phyloP scores from a whole-genome alignment of 2,113 vertebrate species.

The Larimichthys crocea region DNA sequence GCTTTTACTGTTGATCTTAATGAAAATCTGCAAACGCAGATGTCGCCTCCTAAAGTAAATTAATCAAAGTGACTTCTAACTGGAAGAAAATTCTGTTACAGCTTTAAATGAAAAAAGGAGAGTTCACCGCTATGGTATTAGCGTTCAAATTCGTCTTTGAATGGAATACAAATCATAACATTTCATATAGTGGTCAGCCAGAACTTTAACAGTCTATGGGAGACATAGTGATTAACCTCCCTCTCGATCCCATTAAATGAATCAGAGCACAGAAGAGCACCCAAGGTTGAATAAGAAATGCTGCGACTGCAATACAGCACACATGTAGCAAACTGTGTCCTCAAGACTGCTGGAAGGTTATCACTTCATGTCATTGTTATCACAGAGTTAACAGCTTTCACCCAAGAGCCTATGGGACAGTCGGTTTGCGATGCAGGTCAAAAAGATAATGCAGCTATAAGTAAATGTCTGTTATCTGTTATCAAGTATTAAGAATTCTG shows the following conservation, averaged over 20 bases:
- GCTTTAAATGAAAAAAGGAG: conserved; percentile 3
- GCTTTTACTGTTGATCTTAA: conserved; percentile 81
- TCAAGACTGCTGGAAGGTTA: conserved; percentile 79
- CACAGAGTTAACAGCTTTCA: conserved; percentile 81
- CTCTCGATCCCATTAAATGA: conserved; percentile 75
- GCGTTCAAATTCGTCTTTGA: conserved; percentile 37
- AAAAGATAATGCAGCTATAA: conserved; percentile 72
- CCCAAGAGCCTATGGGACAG: conserved; percentile 68
- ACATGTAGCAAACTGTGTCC: conserved; percentile 74
- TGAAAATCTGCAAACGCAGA: conserved; percentile 83
- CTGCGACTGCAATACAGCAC: conserved; percentile 72
- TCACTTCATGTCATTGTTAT: conserved; percentile 80
- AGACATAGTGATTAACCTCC: conserved; percentile 79
- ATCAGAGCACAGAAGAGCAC: conserved; percentile 75
- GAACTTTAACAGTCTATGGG: conserved; percentile 62
- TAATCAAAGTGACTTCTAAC: conserved; percentile 75
- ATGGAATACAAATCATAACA: conserved; percentile 44
- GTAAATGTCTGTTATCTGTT: conserved; percentile 77
- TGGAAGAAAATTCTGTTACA: conserved; percentile 41
- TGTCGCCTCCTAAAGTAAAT: conserved; percentile 76
- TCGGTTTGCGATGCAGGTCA: conserved; percentile 68
- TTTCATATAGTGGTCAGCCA: conserved; percentile 59
- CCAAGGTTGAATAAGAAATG: conserved; percentile 78
- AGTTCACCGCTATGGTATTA: conserved; percentile 19
- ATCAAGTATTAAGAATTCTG: conserved; percentile 77